These are phyloP conservation scores for Leptinotarsa haldemani DNA, from an alignment of 2,888 invertebrate genomes.

Conservation along the genomic window DNA sequence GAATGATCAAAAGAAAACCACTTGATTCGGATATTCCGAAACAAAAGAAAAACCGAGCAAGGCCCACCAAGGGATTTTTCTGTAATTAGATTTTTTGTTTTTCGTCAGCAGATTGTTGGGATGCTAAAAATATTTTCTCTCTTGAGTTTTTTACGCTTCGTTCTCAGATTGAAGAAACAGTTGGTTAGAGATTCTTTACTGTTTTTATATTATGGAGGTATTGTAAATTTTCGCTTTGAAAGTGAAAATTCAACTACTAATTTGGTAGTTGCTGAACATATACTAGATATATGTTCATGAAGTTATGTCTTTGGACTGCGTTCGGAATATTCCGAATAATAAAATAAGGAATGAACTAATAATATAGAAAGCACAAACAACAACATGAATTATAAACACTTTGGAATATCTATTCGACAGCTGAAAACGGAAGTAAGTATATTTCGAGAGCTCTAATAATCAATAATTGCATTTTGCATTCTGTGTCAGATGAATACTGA, in stretches of 20 bases:
- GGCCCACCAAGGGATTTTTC: conserved; percentile 23
- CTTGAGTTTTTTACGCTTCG: not conserved
- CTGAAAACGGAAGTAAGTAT: too few relatives aligned
- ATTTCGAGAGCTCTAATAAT: too few relatives aligned
- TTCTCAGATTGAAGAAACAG: not conserved
- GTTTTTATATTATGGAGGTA: not conserved
- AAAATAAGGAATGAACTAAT: too few relatives aligned
- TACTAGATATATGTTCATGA: too few relatives aligned
- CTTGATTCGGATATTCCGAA: conserved; percentile 29
- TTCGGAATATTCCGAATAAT: too few relatives aligned
- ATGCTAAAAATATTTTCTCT: not conserved
- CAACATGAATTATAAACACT: too few relatives aligned
- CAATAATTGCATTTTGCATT: too few relatives aligned
- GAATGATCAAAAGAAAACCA: conserved; percentile 39
- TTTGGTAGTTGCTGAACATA: too few relatives aligned
- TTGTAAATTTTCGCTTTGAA: not conserved
- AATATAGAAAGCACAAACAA: too few relatives aligned
- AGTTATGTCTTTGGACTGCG: too few relatives aligned
- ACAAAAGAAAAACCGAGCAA: conserved; percentile 33
- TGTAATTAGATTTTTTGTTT: conserved; percentile 38
- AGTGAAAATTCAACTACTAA: not conserved
- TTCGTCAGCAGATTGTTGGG: conserved; percentile 32
- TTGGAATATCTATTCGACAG: too few relatives aligned
- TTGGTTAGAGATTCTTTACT: not conserved
- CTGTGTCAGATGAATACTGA: too few relatives aligned